Evolutionary conservation across 2,797 vertebrate genomes (phyloP), one percentile per base, ranked within the genome.

Genomic region (Borostomias antarcticus): DNA sequence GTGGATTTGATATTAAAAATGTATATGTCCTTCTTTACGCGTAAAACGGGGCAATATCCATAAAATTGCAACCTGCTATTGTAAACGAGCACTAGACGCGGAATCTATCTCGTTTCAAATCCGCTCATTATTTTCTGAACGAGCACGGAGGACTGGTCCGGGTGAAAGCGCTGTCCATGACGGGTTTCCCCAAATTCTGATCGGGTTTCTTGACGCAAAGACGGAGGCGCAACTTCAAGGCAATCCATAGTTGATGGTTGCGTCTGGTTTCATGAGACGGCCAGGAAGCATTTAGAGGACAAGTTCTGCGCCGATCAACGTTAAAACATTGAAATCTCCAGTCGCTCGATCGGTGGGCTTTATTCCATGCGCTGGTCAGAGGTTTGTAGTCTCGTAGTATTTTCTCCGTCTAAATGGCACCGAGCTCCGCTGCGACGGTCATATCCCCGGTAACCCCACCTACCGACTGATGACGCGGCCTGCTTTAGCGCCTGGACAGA

Each of bases 151-250:
- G 58, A 28, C 9, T 25, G 37, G 13, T 59, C 37, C 33, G 9
- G 35, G n/a, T 25, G 8, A 29, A 25, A 53, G 13, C 17, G 15
- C 23, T 23, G 47, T 66, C 23, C 25, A 13, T 57, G 26, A 50
- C 4, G 30, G n/a, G 6, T 21, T 45, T 37, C 5, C 13, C 30
- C 52, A 23, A 40, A 56, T 48, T 33, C 30, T 19, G 29, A 37
- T n/a, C 25, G 35, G 29, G 50, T 29, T 65, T 71, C 71, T 74
- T 59, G 62, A 73, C 58, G 79, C 69, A 75, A 15, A 77, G 84
- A 82, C 78, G 77, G 65, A 83, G 80, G 70, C 45, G 71, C 77
- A 86, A 88, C 82, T 88, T 85, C 76, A 88, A 54, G 0, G 21
- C 74, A 75, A 79, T 70, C 81, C 85, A 86, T 87, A 85, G 76